Evolutionary conservation across 2,888 invertebrate species (phyloP), one percentile per base, ranked within the genome.

Genomic region (Conchocele bisecta): DNA sequence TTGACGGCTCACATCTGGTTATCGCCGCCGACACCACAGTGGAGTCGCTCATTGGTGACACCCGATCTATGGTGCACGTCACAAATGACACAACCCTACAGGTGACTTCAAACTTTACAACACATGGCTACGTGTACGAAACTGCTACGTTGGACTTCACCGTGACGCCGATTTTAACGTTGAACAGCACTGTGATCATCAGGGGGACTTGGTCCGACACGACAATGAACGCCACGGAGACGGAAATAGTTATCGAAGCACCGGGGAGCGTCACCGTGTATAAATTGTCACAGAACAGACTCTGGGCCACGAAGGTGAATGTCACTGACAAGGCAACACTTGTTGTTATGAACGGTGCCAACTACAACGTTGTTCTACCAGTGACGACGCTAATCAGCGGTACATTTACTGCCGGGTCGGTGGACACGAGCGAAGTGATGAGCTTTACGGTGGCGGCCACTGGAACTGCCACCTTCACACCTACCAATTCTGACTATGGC

Each of bases 381-480:
- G 57, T 61, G 3, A 33, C 63, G 17, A 51, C 46, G 39, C 35
- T 82, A 3, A 44, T 81, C 13, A 42, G 68, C 22, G 83, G 83
- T 17, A 39, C 53, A 11, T 69, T 84, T 17, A 37, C 29, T 22
- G 75, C 75, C 9, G 59, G 50, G 11, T 17, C 41, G 0, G 51
- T 17, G 28, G 57, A 65, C 58, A 39, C 72, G 20, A 26, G 44
- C 13, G 39, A 37, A n/a, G 56, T 74, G 15, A 26, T 63, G 13
- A 51, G 57, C 4, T 70, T 80, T 20, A 51, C 46, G 9, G 69
- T 79, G 26, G 83, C 75, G 9, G 28, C 57, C 20, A 37, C 31
- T 17, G 81, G 81, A 6, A 44, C 54, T 15, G 78, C 82, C 4
- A 46, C 44, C 11, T 71, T 85, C 31, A 59, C 72, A 17, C 83